Evolutionary conservation across 37 sponge, comb jelly and placozoan genomes (phyloP), one percentile per base, ranked within the genome.

Genomic region (Mnemiopsis leidyi): DNA sequence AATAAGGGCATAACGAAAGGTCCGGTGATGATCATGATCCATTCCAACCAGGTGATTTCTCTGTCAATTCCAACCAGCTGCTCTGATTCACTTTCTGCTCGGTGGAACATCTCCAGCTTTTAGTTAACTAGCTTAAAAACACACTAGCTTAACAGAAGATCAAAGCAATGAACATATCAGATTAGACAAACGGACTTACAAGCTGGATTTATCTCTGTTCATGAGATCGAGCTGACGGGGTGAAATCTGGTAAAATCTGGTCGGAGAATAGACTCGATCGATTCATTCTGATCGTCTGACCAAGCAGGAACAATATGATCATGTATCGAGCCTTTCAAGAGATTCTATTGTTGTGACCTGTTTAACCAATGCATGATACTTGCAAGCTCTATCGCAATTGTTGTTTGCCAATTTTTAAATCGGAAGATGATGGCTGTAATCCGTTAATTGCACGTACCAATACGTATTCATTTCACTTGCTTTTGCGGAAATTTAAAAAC

Each of bases 21-120:
- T 85, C 90, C 90, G 9, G 90, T 85, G n/a, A 32, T 36, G 26
- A 85, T 37, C 61, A 85, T 38, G 90, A 85, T 39, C 90, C 90
- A 85, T 33, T 85, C 90, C 13, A 85, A 85, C 0, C 5, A 40
- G 0, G 90, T 39, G 0, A 85, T 39, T 21, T 85, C 39, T n/a
- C 90, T 3, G 30, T 85, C 90, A 48, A 48, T 48, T 48, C 61
- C 61, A 13, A 85, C 61, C 38, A 35, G 23, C 0, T 40, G 7
- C 61, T 85, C 90, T 40, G 48, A 16, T 77, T 48, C 61, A 48
- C n/a, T n/a, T n/a, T n/a, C n/a, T n/a, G n/a, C n/a, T n/a, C n/a
- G n/a, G n/a, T n/a, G n/a, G n/a, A n/a, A n/a, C n/a, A n/a, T n/a
- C n/a, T n/a, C n/a, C n/a, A n/a, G n/a, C n/a, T n/a, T n/a, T n/a